Percentiles rank a stretch among this genome's conserved stretches.
These are phyloP conservation scores for Leptinotarsa lineolata DNA, from an alignment of 1,140 invertebrate genomes.

Conservation along the genomic window DNA sequence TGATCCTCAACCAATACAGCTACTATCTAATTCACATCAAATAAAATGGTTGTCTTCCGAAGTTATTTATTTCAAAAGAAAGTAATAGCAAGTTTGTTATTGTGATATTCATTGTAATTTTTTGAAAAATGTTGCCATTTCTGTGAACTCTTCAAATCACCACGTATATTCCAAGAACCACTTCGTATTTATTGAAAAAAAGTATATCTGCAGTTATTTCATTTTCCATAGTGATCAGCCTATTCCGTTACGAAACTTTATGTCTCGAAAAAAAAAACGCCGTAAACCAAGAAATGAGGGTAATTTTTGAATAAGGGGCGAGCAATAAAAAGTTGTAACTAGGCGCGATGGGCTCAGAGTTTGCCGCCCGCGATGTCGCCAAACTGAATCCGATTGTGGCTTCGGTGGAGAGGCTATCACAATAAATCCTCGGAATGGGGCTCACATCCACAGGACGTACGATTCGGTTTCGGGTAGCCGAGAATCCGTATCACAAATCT, in stretches of 20 bases:
- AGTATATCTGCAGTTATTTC: constrained; percentile 21
- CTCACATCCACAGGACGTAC: constrained; percentile 51
- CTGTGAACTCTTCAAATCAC: too few species aligned
- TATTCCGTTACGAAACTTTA: not conserved
- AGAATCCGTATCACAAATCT: constrained; percentile 48
- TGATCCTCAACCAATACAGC: too few species aligned
- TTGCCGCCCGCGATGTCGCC: constrained; percentile 25
- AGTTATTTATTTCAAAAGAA: too few species aligned
- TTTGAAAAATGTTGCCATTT: too few species aligned
- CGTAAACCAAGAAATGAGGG: constrained; percentile 40
- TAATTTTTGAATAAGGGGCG: constrained; percentile 45
- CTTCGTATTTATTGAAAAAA: constrained; percentile 11
- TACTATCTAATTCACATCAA: too few species aligned
- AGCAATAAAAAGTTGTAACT: constrained; percentile 45
- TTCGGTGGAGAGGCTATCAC: constrained; percentile 49
- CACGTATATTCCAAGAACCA: not conserved
- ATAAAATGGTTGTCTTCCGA: too few species aligned
- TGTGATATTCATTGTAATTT: too few species aligned
- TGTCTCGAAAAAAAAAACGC: constrained; percentile 28
- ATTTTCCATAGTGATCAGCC: constrained; percentile 24
- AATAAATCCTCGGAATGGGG: constrained; percentile 49
- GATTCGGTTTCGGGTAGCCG: constrained; percentile 48
- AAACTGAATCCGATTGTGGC: constrained; percentile 47
- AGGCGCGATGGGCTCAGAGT: constrained; percentile 23
- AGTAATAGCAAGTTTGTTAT: too few species aligned